Conservation (phyloP, 1,140 invertebrate genomes). For the Drosophila tani region DNA sequence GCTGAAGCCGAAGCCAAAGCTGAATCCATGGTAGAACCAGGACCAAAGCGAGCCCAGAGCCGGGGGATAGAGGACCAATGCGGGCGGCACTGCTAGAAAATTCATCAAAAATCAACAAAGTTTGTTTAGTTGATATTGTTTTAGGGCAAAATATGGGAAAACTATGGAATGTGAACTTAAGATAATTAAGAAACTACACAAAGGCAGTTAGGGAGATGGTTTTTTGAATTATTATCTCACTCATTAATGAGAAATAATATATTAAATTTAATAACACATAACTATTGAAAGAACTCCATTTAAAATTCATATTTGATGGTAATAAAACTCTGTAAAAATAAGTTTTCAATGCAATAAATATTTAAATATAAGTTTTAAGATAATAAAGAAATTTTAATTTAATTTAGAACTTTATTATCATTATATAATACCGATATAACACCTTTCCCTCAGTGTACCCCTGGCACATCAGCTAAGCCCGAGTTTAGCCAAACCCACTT, state of each 20-base stretch:
- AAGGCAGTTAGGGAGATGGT: no score
- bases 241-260: no score
- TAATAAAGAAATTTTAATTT: no score
- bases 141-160: not conserved
- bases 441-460: conserved; percentile 4
- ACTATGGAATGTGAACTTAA: not conserved
- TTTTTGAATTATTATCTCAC: no score
- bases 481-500: conserved; percentile 80
- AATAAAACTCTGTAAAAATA: no score
- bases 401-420: no score
- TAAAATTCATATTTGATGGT: no score
- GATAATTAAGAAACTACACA: not conserved
- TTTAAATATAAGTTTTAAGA: no score
- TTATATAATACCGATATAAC: no score
- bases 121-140: not conserved
- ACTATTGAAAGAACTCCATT: no score
- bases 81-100: conserved; percentile 49
- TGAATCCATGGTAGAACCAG: conserved; percentile 35
- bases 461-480: conserved; percentile 75
- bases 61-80: conserved; percentile 61
- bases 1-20: conserved; percentile 8
- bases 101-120: not conserved
- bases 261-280: no score
- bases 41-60: conserved; percentile 49
- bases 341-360: no score